Evolutionary conservation across 2,888 invertebrate genomes (phyloP), one percentile per base, ranked within the genome.

Genomic region (Muscina levida): DNA sequence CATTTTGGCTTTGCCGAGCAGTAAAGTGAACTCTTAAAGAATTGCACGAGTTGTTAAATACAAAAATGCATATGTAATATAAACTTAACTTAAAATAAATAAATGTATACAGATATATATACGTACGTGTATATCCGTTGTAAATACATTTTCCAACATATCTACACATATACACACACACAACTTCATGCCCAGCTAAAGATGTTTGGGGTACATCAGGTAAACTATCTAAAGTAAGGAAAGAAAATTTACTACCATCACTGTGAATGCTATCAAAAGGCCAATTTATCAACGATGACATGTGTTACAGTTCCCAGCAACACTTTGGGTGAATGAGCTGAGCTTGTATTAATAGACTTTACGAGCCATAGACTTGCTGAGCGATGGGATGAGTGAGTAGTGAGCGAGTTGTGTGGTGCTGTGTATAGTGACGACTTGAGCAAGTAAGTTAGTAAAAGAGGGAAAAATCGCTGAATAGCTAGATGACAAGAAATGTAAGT

Each of bases 301-400:
- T 79, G 59, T 76, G 79, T 82, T 79, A 82, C 44, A 82, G 72
- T 82, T 82, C 72, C 82, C 79, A 82, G 59, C 57, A n/a, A n/a
- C n/a, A 66, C 51, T 57, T 74, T n/a, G 46, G 73, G 66, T 71
- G 22, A 62, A 37, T 39, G 42, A 62, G 62, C 22, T 62, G n/a
- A n/a, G 0, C 42, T 31, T 3, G 31, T 31, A 31, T 8, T 19
- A 10, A 42, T 11, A 62, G 42, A 68, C 44, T 67, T 71, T 39
- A n/a, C 31, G 31, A 31, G 70, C 44, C 70, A 42, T 72, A 59
- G 68, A n/a, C n/a, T 72, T 79, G 46, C 72, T 57, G 70, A 82
- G 75, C 68, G n/a, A n/a, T n/a, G n/a, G n/a, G n/a, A n/a, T n/a
- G n/a, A n/a, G n/a, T n/a, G n/a, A n/a, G n/a, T n/a, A n/a, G n/a